phyloP scores from a whole-genome alignment of 2,888 invertebrate genomes.

The Meliscaeva auricollis region DNA sequence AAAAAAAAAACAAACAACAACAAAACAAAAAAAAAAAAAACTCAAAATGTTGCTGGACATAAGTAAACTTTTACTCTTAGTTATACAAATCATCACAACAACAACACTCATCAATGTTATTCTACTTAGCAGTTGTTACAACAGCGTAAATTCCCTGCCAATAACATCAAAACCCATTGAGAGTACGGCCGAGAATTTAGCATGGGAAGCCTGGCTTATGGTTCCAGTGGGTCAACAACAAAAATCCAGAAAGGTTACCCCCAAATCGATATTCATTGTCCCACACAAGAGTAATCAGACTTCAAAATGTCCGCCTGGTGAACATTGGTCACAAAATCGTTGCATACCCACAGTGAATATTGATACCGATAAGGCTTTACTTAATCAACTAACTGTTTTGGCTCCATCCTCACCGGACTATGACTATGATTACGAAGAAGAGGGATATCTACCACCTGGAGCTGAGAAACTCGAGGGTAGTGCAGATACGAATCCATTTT shows the following conservation, averaged over 20 bases:
- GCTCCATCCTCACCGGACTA: slow-evolving; percentile 79
- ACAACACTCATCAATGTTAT: slow-evolving; percentile 50
- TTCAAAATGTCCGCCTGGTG: slow-evolving; percentile 79
- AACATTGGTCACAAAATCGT: slow-evolving; percentile 80
- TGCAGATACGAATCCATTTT: slow-evolving; percentile 28
- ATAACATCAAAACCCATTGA: slow-evolving; percentile 84
- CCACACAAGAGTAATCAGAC: slow-evolving; percentile 78
- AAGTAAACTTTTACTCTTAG: slow-evolving; percentile 53
- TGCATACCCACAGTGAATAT: slow-evolving; percentile 82
- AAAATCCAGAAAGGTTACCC: slow-evolving; percentile 83
- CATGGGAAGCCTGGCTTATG: slow-evolving; percentile 83
- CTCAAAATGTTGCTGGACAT: slow-evolving; percentile 62
- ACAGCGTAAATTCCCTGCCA: slow-evolving; percentile 79
- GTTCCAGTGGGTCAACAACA: slow-evolving; percentile 81
- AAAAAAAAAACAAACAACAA: not conserved
- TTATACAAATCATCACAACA: slow-evolving; percentile 60
- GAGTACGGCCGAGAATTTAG: slow-evolving; percentile 82
- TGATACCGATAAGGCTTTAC: slow-evolving; percentile 78
- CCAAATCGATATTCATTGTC: slow-evolving; percentile 83
- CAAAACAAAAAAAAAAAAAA: not conserved
- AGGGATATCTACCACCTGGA: slow-evolving; percentile 41
- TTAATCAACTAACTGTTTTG: slow-evolving; percentile 78
- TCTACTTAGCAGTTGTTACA: slow-evolving; percentile 46
- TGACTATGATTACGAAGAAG: slow-evolving; percentile 78
- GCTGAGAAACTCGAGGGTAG: slow-evolving; percentile 58